Evolutionary conservation across 1,140 invertebrate species (phyloP).

Genomic region (Tenebrio molitor): DNA sequence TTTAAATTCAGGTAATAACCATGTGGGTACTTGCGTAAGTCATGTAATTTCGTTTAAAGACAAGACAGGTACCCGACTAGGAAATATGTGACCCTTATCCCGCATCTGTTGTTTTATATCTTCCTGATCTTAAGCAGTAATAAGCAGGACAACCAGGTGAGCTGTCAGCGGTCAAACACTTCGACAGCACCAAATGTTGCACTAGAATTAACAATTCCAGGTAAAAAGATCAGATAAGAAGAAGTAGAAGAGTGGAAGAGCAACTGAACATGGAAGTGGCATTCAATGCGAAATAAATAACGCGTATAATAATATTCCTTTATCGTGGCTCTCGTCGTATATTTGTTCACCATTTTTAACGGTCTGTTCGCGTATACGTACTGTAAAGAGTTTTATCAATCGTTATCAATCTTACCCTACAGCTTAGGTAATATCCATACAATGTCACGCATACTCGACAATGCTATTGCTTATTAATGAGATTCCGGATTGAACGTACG

Average conservation of each 20-base stretch:
- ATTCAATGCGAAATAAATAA: slow-evolving; percentile 43
- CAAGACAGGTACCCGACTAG: slow-evolving; percentile 7
- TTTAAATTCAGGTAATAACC: too few species aligned
- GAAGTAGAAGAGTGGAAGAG: slow-evolving; percentile 27
- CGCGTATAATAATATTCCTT: slow-evolving; percentile 41
- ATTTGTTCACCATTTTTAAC: slow-evolving; percentile 52
- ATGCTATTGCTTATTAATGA: slow-evolving; percentile 61
- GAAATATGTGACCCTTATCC: slow-evolving; percentile 24
- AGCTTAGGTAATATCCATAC: slow-evolving; percentile 59
- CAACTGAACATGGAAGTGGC: slow-evolving; percentile 34
- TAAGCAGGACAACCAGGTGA: slow-evolving; percentile 36
- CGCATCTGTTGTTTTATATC: slow-evolving; percentile 37
- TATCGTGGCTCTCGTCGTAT: slow-evolving; percentile 45
- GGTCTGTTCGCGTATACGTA: slow-evolving; percentile 41
- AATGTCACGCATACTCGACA: slow-evolving; percentile 60
- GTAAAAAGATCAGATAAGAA: slow-evolving; percentile 25
- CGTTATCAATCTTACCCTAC: slow-evolving; percentile 58
- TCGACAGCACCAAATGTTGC: slow-evolving; percentile 21
- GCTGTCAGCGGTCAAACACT: slow-evolving; percentile 34
- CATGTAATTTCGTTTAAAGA: too few species aligned
- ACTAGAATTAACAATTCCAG: slow-evolving; percentile 32
- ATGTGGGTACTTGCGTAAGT: too few species aligned
- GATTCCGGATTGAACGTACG: slow-evolving; percentile 51
- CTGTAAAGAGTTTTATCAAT: slow-evolving; percentile 56
- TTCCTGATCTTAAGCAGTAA: slow-evolving; percentile 23